Evolutionary conservation across 2,888 invertebrate genomes (phyloP).

Genomic region (Rhagonycha lutea): DNA sequence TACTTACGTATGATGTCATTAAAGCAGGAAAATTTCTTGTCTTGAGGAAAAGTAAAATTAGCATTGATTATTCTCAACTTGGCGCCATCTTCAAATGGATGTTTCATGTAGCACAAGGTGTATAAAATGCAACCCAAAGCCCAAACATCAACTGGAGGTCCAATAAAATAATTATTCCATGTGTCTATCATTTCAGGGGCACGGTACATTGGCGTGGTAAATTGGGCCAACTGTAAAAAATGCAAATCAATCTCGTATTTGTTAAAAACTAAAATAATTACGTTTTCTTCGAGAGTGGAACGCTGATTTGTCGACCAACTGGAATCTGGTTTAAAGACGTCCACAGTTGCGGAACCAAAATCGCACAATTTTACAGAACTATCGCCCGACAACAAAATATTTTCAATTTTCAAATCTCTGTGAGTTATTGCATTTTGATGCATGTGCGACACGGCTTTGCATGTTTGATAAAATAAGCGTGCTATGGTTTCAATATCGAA

Average conservation of each 20-base stretch:
- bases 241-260: not conserved
- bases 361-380: slow-evolving; percentile 93
- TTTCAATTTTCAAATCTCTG: slow-evolving; percentile 95
- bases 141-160: slow-evolving; percentile 92
- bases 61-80: slow-evolving; percentile 96
- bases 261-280: slow-evolving; percentile 49
- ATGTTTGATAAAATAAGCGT: slow-evolving; percentile 89
- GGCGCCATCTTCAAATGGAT: slow-evolving; percentile 96
- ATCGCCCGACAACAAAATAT: slow-evolving; percentile 85
- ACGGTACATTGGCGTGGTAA: slow-evolving; percentile 93
- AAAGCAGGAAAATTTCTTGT: slow-evolving; percentile 81
- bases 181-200: slow-evolving; percentile 98
- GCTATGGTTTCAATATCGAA: slow-evolving; percentile 73
- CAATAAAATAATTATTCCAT: slow-evolving; percentile 94
- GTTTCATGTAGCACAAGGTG: slow-evolving; percentile 87
- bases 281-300: slow-evolving; percentile 91
- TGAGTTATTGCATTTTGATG: slow-evolving; percentile 89
- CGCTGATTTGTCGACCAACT: slow-evolving; percentile 93
- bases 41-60: slow-evolving; percentile 85
- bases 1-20: slow-evolving; percentile 85
- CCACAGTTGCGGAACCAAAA: slow-evolving; percentile 93
- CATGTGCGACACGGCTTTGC: slow-evolving; percentile 90
- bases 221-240: slow-evolving; percentile 65
- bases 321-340: slow-evolving; percentile 79
- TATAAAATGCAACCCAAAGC: slow-evolving; percentile 95